Base-by-base conservation (phyloP, 2,797 vertebrate species). In the Coilia nasus region DNA sequence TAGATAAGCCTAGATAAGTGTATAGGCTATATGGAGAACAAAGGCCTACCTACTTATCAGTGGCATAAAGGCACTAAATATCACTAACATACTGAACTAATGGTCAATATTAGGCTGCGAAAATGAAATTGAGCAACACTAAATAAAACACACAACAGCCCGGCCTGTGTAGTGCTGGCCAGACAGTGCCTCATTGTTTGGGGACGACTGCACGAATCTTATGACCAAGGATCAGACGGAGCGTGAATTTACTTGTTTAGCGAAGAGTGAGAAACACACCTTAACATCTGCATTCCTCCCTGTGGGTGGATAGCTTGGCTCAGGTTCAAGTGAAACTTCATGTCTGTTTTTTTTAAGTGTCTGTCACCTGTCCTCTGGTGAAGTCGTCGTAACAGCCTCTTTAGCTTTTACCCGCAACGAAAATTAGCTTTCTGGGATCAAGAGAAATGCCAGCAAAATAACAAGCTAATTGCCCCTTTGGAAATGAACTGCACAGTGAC, bases 241-340 rank as follows among this genome's bases (percentile, higher is more conserved):
- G 71, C 71, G 31, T 44, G 71, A 41, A 21, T 78, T 78, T 6
- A 17, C 19, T 62, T 41, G 31, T 81, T 81, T 83, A 35, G 67
- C 0, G 60, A 64, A 28, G 31, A 81, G 46, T 60, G 35, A 81
- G 83, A 67, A 85, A 78, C 44, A 64, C 81, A 47, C 81, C 82
- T 25, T 82, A 54, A 56, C 57, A 41, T 84, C 86, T 82, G 84
- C 59, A 54, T 81, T 88, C 2, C 44, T 87, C 86, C 84, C 85
- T 75, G 85, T 78, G 93, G 93, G 89, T 84, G 15, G 84, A 83
- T 75, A 64, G 82, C 84, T 91, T 95, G 95, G 94, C 95, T 84
- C 78, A 31, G 1, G 82, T 92, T 95, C 95, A 96, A 96, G 88
- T 93, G 95, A 96, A 96, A 96, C 94, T 93, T 15, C 50, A 50